phyloP scores from a whole-genome alignment of 2,797 vertebrate genomes.

The Scarus forsteni region DNA sequence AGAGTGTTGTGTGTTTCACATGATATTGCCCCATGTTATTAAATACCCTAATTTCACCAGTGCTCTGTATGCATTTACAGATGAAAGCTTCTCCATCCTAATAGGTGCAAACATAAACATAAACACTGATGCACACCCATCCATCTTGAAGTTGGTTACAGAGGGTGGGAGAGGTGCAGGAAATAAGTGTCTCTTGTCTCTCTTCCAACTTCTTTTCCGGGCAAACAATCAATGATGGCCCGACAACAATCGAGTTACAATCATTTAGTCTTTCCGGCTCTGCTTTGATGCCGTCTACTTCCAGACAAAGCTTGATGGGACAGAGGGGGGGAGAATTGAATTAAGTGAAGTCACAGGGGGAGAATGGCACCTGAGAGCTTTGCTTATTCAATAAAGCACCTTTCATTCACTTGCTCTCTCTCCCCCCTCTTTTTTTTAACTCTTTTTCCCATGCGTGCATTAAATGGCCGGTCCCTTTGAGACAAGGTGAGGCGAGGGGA shows the following conservation, averaged over 20 bases:
- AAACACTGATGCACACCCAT: conserved; percentile 26
- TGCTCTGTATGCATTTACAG: conserved; percentile 27
- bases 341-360: conserved; percentile 75
- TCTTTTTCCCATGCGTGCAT: conserved; percentile 37
- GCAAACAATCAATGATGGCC: conserved; percentile 80
- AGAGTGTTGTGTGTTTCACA: conserved; percentile 25
- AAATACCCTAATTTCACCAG: conserved; percentile 24
- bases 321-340: conserved; percentile 70
- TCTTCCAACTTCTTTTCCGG: conserved; percentile 74
- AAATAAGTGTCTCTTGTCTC: conserved; percentile 76
- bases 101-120: conserved; percentile 54
- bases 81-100: conserved; percentile 35
- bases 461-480: conserved; percentile 56
- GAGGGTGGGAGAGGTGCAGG: conserved; percentile 63
- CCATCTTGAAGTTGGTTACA: conserved; percentile 62
- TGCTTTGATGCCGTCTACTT: conserved; percentile 75
- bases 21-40: conserved; percentile 17
- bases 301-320: conserved; percentile 74
- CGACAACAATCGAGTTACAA: conserved; percentile 82
- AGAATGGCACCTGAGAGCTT: conserved; percentile 79
- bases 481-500: conserved; percentile 47
- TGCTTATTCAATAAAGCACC: conserved; percentile 77
- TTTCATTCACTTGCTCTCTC: conserved; percentile 71
- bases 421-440: conserved; percentile 46
- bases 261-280: conserved; percentile 78